phyloP scores from a whole-genome alignment of 2,113 vertebrate genomes.

The Catharus fuscescens region DNA sequence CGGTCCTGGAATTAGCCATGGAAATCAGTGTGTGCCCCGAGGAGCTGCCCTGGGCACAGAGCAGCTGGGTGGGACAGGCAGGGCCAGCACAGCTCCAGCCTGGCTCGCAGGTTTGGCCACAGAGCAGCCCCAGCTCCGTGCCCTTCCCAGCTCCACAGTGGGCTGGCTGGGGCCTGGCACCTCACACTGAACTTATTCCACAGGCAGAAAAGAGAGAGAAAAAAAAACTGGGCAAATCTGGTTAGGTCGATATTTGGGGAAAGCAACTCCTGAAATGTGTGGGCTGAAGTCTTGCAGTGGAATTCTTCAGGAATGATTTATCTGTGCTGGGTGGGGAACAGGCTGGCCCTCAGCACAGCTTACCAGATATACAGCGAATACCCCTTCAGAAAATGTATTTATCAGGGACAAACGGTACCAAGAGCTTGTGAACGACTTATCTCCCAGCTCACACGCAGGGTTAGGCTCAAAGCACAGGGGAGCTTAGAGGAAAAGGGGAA shows the following conservation, averaged over 20 bases:
- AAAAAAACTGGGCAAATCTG: accelerated
- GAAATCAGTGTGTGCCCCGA: accelerated
- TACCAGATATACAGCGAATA: neutral
- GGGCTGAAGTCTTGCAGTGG: accelerated
- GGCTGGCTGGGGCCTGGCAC: neutral
- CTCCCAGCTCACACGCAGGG: neutral
- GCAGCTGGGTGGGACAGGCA: no score
- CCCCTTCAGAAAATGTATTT: neutral
- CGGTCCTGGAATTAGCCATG: neutral
- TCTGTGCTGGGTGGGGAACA: neutral
- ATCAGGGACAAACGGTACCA: neutral
- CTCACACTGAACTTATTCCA: neutral
- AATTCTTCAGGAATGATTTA: neutral
- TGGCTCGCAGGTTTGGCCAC: no score
- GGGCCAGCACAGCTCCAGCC: no score
- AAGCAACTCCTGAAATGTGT: neutral
- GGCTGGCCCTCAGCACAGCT: neutral
- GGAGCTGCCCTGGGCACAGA: neutral
- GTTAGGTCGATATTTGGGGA: neutral
- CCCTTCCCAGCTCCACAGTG: accelerated
- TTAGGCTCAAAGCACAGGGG: neutral
- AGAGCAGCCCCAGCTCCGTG: neutral
- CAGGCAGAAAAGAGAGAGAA: neutral
- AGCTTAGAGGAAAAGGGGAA: neutral
- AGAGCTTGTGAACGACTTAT: neutral